Evolutionary conservation across 2,888 invertebrate species (phyloP).

Genomic region (Leptinotarsa rubiginosa): DNA sequence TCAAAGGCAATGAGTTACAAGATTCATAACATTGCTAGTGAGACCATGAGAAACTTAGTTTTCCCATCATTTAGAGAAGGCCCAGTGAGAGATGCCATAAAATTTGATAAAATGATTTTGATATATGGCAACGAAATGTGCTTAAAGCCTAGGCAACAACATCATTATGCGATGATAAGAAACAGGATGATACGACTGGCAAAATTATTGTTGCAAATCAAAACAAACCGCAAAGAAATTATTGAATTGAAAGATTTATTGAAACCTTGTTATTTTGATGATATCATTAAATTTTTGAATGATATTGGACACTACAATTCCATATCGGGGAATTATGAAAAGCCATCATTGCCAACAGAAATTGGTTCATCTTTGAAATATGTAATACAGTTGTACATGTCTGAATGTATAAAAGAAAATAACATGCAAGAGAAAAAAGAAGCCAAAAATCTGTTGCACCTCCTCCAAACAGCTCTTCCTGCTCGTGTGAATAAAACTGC

Average conservation of each 20-base stretch:
- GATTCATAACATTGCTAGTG: conserved; percentile 20
- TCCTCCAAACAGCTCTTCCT: not conserved
- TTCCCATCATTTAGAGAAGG: conserved; percentile 24
- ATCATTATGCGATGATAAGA: conserved; percentile 20
- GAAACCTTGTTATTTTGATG: not conserved
- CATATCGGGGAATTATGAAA: conserved; percentile 12
- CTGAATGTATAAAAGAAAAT: conserved; percentile 21
- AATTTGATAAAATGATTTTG: conserved; percentile 18
- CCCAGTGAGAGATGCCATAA: conserved; percentile 6
- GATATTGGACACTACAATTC: conserved; percentile 1
- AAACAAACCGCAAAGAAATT: not conserved
- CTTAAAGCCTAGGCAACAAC: conserved; percentile 15
- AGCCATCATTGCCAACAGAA: not conserved
- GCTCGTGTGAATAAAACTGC: conserved; percentile 1
- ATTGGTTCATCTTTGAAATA: conserved; percentile 6
- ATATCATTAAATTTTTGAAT: conserved; percentile 8
- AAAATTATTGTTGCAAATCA: conserved; percentile 11
- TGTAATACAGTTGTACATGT: not conserved
- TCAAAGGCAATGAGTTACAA: conserved; percentile 4
- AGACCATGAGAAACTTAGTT: conserved; percentile 5
- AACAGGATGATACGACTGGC: conserved; percentile 16
- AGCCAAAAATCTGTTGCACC: conserved; percentile 19
- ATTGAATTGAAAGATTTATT: not conserved
- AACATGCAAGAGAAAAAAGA: conserved; percentile 8
- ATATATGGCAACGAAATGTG: conserved; percentile 25